Percentiles rank a stretch among this genome's conserved stretches.
Conservation (phyloP, 2,113 vertebrate genomes). For the Hylia prasina region DNA sequence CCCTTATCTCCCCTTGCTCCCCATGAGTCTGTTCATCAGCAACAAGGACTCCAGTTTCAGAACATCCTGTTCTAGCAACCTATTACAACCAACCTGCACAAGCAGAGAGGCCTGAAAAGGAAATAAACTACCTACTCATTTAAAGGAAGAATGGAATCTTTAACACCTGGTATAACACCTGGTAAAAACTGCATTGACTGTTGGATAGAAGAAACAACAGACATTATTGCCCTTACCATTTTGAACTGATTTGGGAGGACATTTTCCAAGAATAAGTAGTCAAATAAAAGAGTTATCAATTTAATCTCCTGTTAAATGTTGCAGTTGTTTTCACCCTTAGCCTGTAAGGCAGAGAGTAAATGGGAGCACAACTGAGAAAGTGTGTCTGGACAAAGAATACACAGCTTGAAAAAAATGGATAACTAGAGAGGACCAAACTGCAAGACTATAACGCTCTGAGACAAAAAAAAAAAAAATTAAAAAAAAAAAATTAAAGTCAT, state of each 20-base stretch:
- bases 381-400: not conserved
- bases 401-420: not conserved
- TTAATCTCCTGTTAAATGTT: not conserved
- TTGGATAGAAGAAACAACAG: not conserved
- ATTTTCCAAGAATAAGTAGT: not conserved
- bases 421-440: not conserved
- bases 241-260: fast-evolving
- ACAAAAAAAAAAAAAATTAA: not conserved
- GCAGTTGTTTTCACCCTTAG: not conserved
- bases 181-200: not conserved
- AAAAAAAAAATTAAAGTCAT: not conserved
- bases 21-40: not conserved
- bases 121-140: not conserved
- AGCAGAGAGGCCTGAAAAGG: not conserved
- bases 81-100: not conserved
- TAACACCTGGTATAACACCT: not conserved
- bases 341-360: not conserved
- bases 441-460: not conserved
- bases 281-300: not conserved
- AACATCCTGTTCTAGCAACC: not conserved
- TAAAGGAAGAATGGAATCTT: not conserved
- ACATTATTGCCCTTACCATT: not conserved
- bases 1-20: not conserved
- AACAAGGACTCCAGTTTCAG: not conserved
- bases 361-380: not conserved